phyloP scores from a whole-genome alignment of 2,113 vertebrate genomes.

The Cathartes aura region DNA sequence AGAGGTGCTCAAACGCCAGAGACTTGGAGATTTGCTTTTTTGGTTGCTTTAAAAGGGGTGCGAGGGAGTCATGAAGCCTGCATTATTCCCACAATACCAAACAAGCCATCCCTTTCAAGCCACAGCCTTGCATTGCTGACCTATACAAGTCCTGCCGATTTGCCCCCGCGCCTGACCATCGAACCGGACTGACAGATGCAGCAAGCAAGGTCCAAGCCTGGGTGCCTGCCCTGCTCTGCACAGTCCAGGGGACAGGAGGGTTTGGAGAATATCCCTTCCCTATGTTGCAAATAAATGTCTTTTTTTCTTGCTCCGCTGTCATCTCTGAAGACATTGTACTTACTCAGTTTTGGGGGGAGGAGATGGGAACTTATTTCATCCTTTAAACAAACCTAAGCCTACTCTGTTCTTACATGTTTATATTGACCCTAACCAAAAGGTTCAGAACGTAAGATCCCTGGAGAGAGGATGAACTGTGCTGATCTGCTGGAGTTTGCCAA shows the following conservation, averaged over 20 bases:
- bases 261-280: neutral
- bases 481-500: neutral
- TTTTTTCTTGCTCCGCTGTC: neutral
- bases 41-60: neutral
- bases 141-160: neutral
- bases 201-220: neutral
- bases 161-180: neutral
- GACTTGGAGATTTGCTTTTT: neutral
- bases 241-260: neutral
- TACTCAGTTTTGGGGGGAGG: neutral
- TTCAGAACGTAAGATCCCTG: neutral
- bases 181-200: neutral
- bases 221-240: neutral
- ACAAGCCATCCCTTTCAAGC: too few relatives aligned
- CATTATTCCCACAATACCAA: too few relatives aligned
- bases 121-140: fast-evolving
- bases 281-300: neutral
- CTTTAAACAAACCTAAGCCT: neutral
- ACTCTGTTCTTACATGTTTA: neutral
- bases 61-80: fast-evolving
- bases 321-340: fast-evolving
- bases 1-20: neutral
- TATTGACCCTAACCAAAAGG: neutral
- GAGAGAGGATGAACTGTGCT: neutral
- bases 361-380: neutral